A percentile compares a stretch with the other conserved stretches of the same genome.
These are phyloP conservation scores for Watsonalla binaria DNA, from an alignment of 2,888 invertebrate genomes.

Conservation along the genomic window DNA sequence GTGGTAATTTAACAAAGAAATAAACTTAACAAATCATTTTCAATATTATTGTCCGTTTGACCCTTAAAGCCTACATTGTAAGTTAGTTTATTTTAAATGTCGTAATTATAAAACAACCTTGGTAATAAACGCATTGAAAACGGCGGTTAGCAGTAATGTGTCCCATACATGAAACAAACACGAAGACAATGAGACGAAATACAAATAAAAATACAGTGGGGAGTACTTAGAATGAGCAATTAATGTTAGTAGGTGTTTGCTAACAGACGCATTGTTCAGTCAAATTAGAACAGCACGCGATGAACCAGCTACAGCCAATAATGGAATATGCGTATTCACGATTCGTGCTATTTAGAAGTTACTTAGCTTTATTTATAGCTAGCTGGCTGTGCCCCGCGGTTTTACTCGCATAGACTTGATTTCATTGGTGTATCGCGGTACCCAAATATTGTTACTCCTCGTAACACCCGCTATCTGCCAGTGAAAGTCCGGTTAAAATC, in stretches of 20 bases:
- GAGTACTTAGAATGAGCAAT: background rate
- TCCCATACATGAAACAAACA: background rate
- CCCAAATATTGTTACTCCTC: too few species aligned
- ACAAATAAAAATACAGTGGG: background rate
- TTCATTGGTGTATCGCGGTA: too few species aligned
- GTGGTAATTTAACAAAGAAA: background rate
- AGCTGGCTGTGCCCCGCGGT: too few species aligned
- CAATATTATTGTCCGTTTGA: background rate
- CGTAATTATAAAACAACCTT: background rate
- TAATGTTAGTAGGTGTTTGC: background rate
- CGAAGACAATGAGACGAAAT: background rate
- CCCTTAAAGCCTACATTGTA: background rate
- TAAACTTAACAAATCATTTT: background rate
- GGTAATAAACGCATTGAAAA: background rate
- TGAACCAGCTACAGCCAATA: background rate
- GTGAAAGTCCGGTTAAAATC: too few species aligned
- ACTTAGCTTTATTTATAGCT: too few species aligned
- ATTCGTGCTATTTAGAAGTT: too few species aligned
- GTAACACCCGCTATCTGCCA: too few species aligned
- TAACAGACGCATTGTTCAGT: background rate
- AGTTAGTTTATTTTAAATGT: background rate
- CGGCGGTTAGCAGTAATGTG: background rate
- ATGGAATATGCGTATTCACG: too few species aligned
- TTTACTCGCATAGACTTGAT: too few species aligned
- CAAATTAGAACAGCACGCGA: background rate